Conservation (phyloP, 30 jellyfish, hydroid and myxozoan genomes). For the Hydractinia symbiolongicarpus region DNA sequence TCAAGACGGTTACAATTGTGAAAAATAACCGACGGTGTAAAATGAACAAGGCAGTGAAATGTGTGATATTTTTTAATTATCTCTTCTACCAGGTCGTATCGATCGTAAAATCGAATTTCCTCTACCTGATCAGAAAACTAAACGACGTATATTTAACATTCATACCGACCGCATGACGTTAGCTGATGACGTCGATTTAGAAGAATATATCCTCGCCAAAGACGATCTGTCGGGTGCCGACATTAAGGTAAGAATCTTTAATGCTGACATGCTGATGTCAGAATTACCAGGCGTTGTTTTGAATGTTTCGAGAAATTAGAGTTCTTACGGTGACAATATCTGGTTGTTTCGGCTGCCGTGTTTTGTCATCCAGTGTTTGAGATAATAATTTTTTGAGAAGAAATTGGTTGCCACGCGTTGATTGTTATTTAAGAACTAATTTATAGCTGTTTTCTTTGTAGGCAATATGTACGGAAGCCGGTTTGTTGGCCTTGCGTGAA, state of each 20-base stretch:
- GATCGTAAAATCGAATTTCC: constrained; percentile 97
- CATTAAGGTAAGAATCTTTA: constrained; percentile 49
- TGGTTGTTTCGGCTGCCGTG: too few species aligned
- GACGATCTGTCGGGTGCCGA: constrained; percentile 99
- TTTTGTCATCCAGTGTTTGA: too few species aligned
- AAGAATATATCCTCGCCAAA: constrained; percentile 81
- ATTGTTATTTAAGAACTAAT: neutral
- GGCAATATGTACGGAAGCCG: constrained; percentile 99
- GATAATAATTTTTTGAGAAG: neutral
- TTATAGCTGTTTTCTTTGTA: constrained; percentile 1
- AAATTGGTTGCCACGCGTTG: neutral
- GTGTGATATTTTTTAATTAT: neutral
- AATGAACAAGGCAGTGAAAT: too few species aligned
- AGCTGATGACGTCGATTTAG: constrained; percentile 86
- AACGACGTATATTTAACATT: constrained; percentile 79
- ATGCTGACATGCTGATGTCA: too few species aligned
- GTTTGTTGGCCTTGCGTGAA: constrained; percentile 91
- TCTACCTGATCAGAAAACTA: constrained; percentile 94
- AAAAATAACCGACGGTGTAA: too few species aligned
- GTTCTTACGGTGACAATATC: too few species aligned
- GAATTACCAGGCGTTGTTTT: too few species aligned
- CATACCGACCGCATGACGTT: constrained; percentile 95
- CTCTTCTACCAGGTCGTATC: constrained; percentile 68
- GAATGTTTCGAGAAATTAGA: too few species aligned
- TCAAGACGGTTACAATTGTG: too few species aligned